These are phyloP conservation scores for Amphipoea lucens DNA, from an alignment of 2,888 invertebrate species.

Conservation along the genomic window DNA sequence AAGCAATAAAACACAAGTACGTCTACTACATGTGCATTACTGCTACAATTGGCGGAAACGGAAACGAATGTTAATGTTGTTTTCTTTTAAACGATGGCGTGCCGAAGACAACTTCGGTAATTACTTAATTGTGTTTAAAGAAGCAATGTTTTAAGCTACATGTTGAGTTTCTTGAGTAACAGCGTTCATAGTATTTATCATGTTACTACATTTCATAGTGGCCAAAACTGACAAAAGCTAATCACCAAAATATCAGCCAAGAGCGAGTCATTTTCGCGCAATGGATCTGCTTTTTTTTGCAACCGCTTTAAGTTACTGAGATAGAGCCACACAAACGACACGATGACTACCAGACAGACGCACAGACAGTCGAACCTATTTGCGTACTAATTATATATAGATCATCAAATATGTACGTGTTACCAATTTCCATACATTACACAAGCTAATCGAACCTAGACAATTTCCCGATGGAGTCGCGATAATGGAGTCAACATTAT, in stretches of 20 bases:
- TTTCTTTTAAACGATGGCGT: slow-evolving; percentile 14
- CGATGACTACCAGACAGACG: background rate
- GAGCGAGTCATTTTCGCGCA: background rate
- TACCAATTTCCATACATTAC: background rate
- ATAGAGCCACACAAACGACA: too few species aligned
- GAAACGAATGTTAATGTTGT: slow-evolving; percentile 18
- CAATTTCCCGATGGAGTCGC: background rate
- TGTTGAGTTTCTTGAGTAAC: background rate
- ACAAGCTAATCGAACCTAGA: background rate
- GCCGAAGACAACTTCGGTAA: slow-evolving; percentile 11
- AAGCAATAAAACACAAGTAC: background rate
- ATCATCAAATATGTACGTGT: background rate
- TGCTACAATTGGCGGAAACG: slow-evolving; percentile 17
- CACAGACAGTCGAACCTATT: background rate
- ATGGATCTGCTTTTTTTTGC: background rate
- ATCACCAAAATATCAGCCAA: background rate
- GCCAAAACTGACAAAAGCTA: background rate
- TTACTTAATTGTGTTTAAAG: background rate
- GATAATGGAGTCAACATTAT: background rate
- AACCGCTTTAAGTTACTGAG: background rate
- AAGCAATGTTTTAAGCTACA: background rate
- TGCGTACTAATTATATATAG: background rate
- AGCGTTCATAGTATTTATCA: background rate
- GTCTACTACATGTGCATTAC: background rate
- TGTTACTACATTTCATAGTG: background rate